phyloP scores from a whole-genome alignment of 2,113 vertebrate species.

The Charina bottae region DNA sequence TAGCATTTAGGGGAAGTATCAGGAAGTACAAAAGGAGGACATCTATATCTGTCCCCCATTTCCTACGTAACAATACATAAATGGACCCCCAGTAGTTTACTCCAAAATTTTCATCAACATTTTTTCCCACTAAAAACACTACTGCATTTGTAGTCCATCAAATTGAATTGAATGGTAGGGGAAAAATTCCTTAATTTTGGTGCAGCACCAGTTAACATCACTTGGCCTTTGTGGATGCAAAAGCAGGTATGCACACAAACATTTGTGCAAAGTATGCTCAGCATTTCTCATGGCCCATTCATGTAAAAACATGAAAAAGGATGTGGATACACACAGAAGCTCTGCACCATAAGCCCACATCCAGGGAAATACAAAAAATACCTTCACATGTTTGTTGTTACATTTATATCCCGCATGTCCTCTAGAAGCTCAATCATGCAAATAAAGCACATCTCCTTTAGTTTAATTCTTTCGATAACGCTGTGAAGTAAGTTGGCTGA shows the following conservation, averaged over 20 bases:
- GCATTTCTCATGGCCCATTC: background rate
- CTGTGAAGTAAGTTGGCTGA: background rate
- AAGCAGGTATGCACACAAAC: background rate
- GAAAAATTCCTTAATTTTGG: background rate
- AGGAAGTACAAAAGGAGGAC: background rate
- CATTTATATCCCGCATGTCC: background rate
- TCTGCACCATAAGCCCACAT: background rate
- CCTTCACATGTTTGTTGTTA: background rate
- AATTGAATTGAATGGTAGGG: background rate
- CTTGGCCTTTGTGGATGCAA: background rate
- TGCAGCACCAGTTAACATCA: background rate
- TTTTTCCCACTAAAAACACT: background rate
- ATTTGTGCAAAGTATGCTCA: background rate
- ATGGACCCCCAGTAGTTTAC: background rate
- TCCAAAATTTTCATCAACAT: background rate
- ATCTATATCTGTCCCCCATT: background rate
- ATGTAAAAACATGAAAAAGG: background rate
- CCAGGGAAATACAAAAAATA: background rate
- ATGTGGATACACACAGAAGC: background rate
- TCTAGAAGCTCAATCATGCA: background rate
- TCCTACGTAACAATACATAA: background rate
- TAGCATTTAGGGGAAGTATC: background rate
- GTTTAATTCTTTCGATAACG: background rate
- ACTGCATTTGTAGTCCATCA: background rate
- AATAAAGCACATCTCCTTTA: background rate